Evolutionary conservation across 1,140 invertebrate genomes (phyloP).

Genomic region (Achatina immaculata): DNA sequence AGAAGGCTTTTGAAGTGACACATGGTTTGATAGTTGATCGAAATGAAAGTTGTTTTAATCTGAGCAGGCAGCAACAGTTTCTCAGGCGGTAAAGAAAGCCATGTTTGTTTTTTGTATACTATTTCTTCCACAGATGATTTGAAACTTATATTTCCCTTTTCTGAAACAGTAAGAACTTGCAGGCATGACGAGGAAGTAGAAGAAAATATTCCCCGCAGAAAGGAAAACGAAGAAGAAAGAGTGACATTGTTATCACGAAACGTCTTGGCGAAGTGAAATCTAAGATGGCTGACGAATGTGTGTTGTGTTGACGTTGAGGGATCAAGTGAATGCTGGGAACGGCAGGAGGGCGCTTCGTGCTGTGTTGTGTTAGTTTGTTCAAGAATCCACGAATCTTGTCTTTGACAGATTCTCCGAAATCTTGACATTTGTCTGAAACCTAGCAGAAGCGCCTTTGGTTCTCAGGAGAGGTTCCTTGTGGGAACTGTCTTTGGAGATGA

Average conservation of each 20-base stretch:
- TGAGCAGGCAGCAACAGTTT: neutral
- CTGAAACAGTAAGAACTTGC: neutral
- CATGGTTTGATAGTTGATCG: constrained; percentile 11
- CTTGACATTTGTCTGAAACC: neutral
- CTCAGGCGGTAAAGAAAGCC: neutral
- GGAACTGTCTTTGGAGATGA: too few relatives aligned
- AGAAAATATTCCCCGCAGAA: neutral
- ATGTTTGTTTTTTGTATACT: neutral
- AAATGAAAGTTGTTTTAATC: constrained; percentile 9
- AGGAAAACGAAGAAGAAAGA: neutral
- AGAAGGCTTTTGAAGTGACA: neutral
- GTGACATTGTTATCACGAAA: constrained; percentile 8
- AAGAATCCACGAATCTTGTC: neutral
- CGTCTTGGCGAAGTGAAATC: constrained; percentile 2
- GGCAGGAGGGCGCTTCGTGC: neutral
- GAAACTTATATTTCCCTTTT: neutral
- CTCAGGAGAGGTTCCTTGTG: too few relatives aligned
- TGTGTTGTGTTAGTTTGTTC: constrained; percentile 6
- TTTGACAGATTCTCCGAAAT: constrained; percentile 8
- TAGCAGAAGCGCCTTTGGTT: neutral
- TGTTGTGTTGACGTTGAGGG: constrained; percentile 7
- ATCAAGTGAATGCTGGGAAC: neutral
- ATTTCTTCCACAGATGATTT: neutral
- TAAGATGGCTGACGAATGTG: constrained; percentile 19
- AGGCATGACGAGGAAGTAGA: neutral